phyloP scores from a whole-genome alignment of 2,888 invertebrate genomes.

The Acanthosoma haemorrhoidale region DNA sequence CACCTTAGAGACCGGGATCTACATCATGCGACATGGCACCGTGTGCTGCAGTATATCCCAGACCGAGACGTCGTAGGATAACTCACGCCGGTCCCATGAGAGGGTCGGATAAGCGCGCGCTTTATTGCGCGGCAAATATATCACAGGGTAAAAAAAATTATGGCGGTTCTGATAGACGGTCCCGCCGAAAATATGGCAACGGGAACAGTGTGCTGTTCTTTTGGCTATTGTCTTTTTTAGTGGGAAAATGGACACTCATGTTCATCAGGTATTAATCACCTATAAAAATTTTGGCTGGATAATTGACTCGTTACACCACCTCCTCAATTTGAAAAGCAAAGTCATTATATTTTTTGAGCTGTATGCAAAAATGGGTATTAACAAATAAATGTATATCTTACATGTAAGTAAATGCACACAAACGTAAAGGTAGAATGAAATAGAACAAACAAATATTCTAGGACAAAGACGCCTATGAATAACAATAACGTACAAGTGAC shows the following conservation, averaged over 20 bases:
- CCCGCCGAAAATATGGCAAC: neutral
- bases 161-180: neutral
- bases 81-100: neutral
- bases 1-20: neutral
- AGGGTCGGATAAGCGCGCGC: neutral
- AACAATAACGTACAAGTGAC: no score
- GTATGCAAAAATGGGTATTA: no score
- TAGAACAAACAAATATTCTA: neutral
- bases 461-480: neutral
- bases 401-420: neutral
- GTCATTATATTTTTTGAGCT: no score
- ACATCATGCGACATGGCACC: neutral
- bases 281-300: no score
- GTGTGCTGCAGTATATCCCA: neutral
- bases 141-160: neutral
- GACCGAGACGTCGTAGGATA: no score
- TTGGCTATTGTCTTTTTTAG: no score
- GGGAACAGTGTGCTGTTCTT: no score
- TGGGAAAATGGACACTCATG: no score
- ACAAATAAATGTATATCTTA: neutral
- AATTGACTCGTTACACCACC: no score
- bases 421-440: neutral
- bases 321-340: no score
- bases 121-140: neutral
- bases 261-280: no score